These are phyloP conservation scores for Hymenochirus boettgeri DNA, from an alignment of 2,113 vertebrate species.

Conservation along the genomic window DNA sequence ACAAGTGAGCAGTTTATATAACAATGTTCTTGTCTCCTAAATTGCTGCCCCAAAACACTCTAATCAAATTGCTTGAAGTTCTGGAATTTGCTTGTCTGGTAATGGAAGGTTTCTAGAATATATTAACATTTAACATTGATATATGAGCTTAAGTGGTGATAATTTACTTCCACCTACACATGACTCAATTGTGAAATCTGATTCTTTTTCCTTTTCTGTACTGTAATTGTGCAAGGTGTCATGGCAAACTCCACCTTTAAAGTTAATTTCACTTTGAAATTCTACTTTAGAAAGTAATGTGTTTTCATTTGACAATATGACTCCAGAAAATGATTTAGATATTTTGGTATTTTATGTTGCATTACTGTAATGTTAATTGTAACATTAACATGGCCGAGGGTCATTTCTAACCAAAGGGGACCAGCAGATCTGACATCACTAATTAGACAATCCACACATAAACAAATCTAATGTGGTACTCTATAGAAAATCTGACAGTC, in stretches of 20 bases:
- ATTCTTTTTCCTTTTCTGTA: neutral
- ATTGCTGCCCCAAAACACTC: slow-evolving; percentile 32
- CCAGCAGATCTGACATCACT: too few relatives aligned
- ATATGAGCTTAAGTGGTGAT: slow-evolving; percentile 15
- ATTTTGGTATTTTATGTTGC: too few relatives aligned
- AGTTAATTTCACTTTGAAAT: neutral
- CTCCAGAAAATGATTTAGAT: too few relatives aligned
- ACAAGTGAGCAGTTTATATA: slow-evolving; percentile 12
- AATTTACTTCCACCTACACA: neutral
- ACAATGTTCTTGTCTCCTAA: slow-evolving; percentile 33
- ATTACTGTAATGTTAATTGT: too few relatives aligned
- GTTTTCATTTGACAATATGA: too few relatives aligned
- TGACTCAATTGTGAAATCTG: slow-evolving; percentile 4
- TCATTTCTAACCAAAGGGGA: too few relatives aligned
- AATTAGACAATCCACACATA: too few relatives aligned
- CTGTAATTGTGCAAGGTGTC: neutral
- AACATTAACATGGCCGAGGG: too few relatives aligned
- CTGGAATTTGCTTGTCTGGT: slow-evolving; percentile 19
- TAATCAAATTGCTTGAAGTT: slow-evolving; percentile 30
- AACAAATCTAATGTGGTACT: too few relatives aligned
- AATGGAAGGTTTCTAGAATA: slow-evolving; percentile 32
- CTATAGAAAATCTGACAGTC: too few relatives aligned
- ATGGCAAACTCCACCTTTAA: neutral
- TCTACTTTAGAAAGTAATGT: too few relatives aligned
- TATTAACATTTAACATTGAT: slow-evolving; percentile 26